Conservation (phyloP, 1,140 invertebrate species). For the Temnothorax curvispinosus region DNA sequence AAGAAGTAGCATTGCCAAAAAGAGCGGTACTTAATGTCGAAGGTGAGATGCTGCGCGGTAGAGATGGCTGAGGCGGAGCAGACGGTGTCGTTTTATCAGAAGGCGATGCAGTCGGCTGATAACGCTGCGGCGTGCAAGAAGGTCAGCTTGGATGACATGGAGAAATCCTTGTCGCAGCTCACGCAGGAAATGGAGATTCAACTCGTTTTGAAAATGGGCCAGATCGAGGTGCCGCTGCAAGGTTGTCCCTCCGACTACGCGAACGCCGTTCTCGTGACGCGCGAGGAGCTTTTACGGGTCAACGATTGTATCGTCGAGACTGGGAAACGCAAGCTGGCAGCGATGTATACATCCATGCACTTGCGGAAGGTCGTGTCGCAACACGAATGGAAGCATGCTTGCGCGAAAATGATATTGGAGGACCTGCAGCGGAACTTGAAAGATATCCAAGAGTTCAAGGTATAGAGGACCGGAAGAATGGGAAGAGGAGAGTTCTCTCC, state of each 20-base stretch:
- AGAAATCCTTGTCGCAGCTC: not conserved
- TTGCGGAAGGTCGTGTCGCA: constrained; percentile 86
- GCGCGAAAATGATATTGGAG: constrained; percentile 87
- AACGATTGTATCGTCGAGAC: constrained; percentile 87
- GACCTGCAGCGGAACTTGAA: constrained; percentile 87
- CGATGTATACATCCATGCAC: constrained; percentile 84
- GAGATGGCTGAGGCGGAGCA: constrained; percentile 85
- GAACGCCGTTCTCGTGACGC: constrained; percentile 87
- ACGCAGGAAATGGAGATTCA: constrained; percentile 80
- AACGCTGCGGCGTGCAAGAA: constrained; percentile 52
- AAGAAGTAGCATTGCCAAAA: not conserved
- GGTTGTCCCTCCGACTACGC: constrained; percentile 84
- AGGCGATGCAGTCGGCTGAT: constrained; percentile 58
- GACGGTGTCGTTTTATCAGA: constrained; percentile 82
- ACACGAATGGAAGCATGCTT: constrained; percentile 88
- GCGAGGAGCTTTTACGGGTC: constrained; percentile 86
- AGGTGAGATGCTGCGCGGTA: constrained; percentile 78
- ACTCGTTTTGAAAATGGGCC: constrained; percentile 87
- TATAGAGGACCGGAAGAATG: constrained; percentile 64
- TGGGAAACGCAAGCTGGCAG: constrained; percentile 85
- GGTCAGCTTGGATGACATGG: constrained; percentile 49
- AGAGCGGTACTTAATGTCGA: not conserved
- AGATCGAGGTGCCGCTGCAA: constrained; percentile 86
- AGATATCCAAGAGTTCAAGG: constrained; percentile 87
- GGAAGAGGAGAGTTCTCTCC: no score